Base-by-base conservation (phyloP, 2,797 vertebrate genomes). In the Ammospiza maritima region DNA sequence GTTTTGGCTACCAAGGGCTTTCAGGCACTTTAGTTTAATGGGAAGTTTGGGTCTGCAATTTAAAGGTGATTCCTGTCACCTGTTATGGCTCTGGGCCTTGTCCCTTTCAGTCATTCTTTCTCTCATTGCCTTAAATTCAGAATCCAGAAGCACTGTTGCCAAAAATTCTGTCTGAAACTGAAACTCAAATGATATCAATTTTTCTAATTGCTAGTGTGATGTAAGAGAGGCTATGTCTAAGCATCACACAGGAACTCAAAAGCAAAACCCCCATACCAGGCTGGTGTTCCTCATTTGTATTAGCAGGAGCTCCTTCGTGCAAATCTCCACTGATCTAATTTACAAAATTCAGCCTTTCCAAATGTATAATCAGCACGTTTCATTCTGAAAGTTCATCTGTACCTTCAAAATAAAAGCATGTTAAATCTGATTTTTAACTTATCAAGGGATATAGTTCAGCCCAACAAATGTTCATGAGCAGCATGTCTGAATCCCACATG, bases 131-230 rank as follows among this genome's bases (percentile, higher is more conserved):
- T 85, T 62, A 81, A 88, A 78, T 76, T 57, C 42, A 67, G 40
- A 54, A 65, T 82, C 40, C 54, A 54, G 26, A 65, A 82, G 53
- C 21, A 54, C 40, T 58, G n/a, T 57, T 54, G 48, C 53, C 45
- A 95, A 76, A 88, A 93, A 44, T 77, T 92, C 75, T 85, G 16
- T 34, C 86, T 74, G 75, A 83, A 92, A 72, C 47, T 72, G 61
- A 74, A 85, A 81, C 36, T 54, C 57, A 47, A 53, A 81, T 3
- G 3, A 17, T n/a, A 40, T 13, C 23, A 3, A 9, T 81, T 91
- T 61, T 85, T 89, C 50, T 75, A 57, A 36, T 74, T 62, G 22
- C 50, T 72, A 58, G 73, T 61, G n/a, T 62, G 45, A 42, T 93
- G 30, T 67, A 64, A 85, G 53, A 73, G 56, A 87, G 19, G 23